Percentiles rank a stretch among this genome's conserved stretches.
phyloP scores from a whole-genome alignment of 2,888 invertebrate genomes.

The Drosophila meridionalis region DNA sequence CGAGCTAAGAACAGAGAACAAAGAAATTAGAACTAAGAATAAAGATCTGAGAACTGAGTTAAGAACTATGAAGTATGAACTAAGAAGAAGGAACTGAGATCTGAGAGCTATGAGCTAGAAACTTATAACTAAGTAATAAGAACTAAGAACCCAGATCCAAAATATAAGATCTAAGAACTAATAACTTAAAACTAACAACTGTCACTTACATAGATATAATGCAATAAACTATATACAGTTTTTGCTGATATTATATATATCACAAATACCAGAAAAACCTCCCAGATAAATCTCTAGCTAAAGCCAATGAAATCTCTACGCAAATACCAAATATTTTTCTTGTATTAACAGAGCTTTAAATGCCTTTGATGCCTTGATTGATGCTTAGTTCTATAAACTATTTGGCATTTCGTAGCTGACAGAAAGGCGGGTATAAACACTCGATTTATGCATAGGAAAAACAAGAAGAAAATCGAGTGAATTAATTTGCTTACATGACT shows the following conservation, averaged over 20 bases:
- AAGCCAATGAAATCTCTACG: neutral
- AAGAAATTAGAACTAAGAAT: no score
- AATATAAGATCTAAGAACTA: no score
- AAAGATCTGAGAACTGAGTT: no score
- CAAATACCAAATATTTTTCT: slow-evolving; percentile 13
- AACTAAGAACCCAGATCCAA: no score
- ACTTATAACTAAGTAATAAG: no score
- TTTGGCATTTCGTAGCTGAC: slow-evolving; percentile 29
- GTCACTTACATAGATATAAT: no score
- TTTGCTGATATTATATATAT: neutral
- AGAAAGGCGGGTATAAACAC: slow-evolving; percentile 19
- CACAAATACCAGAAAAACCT: neutral
- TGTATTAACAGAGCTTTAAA: slow-evolving; percentile 25
- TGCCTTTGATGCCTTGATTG: slow-evolving; percentile 45
- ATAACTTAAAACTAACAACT: no score
- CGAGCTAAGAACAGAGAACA: no score
- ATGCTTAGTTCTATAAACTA: slow-evolving; percentile 41
- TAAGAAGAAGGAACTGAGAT: no score
- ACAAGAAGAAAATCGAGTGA: slow-evolving; percentile 30
- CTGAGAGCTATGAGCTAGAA: neutral
- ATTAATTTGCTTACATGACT: slow-evolving; percentile 40
- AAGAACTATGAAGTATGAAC: neutral
- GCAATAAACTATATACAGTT: neutral
- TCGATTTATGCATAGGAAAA: slow-evolving; percentile 27
- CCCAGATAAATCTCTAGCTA: neutral